phyloP scores from a whole-genome alignment of 2,113 vertebrate species.

The Erythrolamprus reginae region DNA sequence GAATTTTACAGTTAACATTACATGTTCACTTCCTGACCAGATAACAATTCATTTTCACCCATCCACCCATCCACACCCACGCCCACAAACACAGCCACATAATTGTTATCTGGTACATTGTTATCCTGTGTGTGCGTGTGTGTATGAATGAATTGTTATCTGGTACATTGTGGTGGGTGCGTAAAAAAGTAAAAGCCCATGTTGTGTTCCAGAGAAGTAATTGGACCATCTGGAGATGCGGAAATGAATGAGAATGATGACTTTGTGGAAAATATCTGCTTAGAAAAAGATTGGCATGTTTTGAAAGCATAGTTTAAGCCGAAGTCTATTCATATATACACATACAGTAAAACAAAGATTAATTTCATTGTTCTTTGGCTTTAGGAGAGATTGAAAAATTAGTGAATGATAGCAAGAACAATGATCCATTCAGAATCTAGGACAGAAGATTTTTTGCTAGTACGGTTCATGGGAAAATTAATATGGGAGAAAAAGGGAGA shows the following conservation, averaged over 20 bases:
- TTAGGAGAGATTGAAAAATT: background rate
- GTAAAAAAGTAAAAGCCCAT: background rate
- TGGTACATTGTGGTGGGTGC: background rate
- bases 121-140: too few species aligned
- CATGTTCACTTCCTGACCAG: too few species aligned
- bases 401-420: background rate
- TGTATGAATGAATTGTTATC: too few species aligned
- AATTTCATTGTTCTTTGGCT: background rate
- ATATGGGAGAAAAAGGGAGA: background rate
- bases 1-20: too few species aligned
- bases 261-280: background rate
- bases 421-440: background rate
- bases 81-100: too few species aligned
- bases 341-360: background rate
- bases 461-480: background rate
- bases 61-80: too few species aligned
- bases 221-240: background rate
- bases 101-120: too few species aligned
- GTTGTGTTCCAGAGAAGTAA: background rate
- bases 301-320: background rate
- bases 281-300: background rate
- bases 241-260: background rate
- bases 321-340: background rate
- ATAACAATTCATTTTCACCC: too few species aligned
- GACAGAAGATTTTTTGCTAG: background rate